These are phyloP conservation scores for Beaufortia kweichowensis DNA, from an alignment of 2,113 vertebrate genomes.

Conservation along the genomic window DNA sequence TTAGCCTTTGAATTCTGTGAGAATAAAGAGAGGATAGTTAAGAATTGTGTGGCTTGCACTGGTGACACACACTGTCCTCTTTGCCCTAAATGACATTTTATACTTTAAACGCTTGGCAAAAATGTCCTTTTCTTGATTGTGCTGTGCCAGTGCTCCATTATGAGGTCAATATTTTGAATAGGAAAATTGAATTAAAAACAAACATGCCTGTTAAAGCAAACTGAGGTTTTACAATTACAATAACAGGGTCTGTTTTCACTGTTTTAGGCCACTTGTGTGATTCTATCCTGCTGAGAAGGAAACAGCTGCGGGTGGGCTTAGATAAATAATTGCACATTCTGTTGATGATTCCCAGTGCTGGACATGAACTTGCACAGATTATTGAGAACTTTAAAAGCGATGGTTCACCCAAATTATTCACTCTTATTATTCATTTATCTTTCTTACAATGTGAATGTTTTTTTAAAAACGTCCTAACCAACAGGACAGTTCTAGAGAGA, in stretches of 20 bases:
- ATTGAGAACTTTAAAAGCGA: neutral
- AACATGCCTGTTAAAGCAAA: slow-evolving; percentile 43
- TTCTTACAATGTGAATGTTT: no score
- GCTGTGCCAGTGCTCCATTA: neutral
- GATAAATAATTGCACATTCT: slow-evolving; percentile 62
- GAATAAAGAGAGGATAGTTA: no score
- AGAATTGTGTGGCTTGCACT: neutral
- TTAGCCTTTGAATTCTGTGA: no score
- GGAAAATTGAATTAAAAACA: slow-evolving; percentile 49
- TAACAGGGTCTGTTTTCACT: slow-evolving; percentile 50
- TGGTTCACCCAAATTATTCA: no score
- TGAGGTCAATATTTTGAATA: slow-evolving; percentile 36
- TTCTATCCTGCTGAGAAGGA: slow-evolving; percentile 48
- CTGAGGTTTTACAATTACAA: slow-evolving; percentile 50
- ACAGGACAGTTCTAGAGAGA: no score
- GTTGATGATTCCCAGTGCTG: slow-evolving; percentile 45
- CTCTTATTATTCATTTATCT: no score
- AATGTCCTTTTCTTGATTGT: neutral
- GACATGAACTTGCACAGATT: slow-evolving; percentile 12
- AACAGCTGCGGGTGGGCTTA: slow-evolving; percentile 54
- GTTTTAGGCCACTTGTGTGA: slow-evolving; percentile 41
- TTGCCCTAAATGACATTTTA: neutral
- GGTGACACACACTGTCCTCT: neutral
- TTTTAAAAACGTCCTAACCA: no score
- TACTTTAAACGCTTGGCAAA: slow-evolving; percentile 3